A percentile compares a stretch with the other conserved stretches of the same genome.
phyloP scores from a whole-genome alignment of 2,113 vertebrate genomes.

The Brachyhypopomus occidentalis region DNA sequence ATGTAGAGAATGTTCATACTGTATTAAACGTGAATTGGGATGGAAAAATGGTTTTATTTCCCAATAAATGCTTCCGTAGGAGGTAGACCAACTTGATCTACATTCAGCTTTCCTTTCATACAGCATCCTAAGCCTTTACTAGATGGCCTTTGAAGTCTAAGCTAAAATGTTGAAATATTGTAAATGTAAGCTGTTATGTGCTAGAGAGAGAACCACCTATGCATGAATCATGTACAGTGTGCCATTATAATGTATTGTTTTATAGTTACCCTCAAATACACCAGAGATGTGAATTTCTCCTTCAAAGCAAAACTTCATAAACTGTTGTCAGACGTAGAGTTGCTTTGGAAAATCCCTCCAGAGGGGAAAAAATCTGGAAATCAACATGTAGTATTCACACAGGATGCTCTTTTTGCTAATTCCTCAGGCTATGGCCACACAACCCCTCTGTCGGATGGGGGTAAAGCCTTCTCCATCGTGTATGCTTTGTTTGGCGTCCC shows the following conservation, averaged over 20 bases:
- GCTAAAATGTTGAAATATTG: too few relatives aligned
- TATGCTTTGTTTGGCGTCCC: constrained; percentile 86
- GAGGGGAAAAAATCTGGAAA: too few relatives aligned
- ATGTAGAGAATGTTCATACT: background rate
- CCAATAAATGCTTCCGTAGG: background rate
- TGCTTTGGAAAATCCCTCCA: too few relatives aligned
- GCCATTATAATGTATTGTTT: too few relatives aligned
- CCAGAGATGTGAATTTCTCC: too few relatives aligned
- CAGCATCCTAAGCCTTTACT: background rate
- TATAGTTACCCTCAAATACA: too few relatives aligned
- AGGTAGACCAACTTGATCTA: background rate
- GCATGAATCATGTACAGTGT: too few relatives aligned
- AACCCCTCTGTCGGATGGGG: constrained; percentile 80
- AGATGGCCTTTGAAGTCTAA: background rate
- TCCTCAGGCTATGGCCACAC: constrained; percentile 85
- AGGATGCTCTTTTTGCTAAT: background rate
- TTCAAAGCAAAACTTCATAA: too few relatives aligned
- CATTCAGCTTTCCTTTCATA: constrained; percentile 30
- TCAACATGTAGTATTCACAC: too few relatives aligned
- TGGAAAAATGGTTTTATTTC: constrained; percentile 18
- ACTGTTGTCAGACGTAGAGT: too few relatives aligned
- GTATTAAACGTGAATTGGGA: background rate
- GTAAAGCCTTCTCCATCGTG: constrained; percentile 86
- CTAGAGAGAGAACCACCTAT: too few relatives aligned
- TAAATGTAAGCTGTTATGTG: background rate